Base-by-base conservation (phyloP, 2,888 invertebrate genomes). In the Dyspetes luteomarginatus region DNA sequence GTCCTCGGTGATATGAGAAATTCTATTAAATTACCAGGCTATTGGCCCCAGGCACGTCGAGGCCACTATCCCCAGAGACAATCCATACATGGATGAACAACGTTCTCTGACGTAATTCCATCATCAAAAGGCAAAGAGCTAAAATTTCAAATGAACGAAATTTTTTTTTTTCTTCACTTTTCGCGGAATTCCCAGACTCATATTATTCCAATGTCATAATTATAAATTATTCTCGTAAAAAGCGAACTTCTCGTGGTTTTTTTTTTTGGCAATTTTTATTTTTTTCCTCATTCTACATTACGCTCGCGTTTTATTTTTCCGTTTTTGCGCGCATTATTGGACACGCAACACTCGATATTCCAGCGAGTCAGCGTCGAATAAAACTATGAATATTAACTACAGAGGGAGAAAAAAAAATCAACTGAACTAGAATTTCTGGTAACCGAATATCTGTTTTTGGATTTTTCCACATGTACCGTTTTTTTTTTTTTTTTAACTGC, bases 1-100 rank as follows among this genome's bases (percentile, higher is more conserved):
- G 55, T 41, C 56, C 30, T 58, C 68, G 73, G 72, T 36, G 36
- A 36, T 36, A 36, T 12, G 36, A 36, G 9, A 12, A 12, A 12
- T 72, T 71, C 76, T 64, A 81, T 76, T 80, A 69, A 81, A 82
- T 82, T 73, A 69, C 56, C 30, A 62, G 48, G 72, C 12, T 62
- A 28, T 65, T 55, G 55, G 62, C 76, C 72, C 43, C 48, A 45
- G 76, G 72, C 80, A 22, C 64, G 28, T 74, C 36, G 24, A 65
- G 55, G 26, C 68, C 15, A 26, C 15, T 26, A 24, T 71, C 76
- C 67, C 71, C 4, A 55, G 72, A 30, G 76, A 48, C 22, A 36
- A 41, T 48, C 62, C 28, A 28, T 24, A n/a, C 22, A 15, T 48
- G 45, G n/a, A 4, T 4, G 45, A 45, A 15, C 45, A 12, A 36